phyloP scores from a whole-genome alignment of 1,140 invertebrate species.

The Ceratitis capitata region DNA sequence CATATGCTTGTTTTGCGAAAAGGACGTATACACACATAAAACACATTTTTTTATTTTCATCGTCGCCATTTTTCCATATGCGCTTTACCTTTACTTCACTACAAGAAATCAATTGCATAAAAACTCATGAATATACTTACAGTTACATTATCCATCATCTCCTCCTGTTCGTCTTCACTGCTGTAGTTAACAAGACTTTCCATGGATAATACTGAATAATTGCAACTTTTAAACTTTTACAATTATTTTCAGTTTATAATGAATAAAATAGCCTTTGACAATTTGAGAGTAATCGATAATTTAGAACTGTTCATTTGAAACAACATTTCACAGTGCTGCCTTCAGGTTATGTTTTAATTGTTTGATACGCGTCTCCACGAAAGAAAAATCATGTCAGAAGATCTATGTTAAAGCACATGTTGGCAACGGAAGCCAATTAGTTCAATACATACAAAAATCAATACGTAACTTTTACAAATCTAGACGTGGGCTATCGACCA shows the following conservation, averaged over 20 bases:
- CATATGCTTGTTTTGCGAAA: constrained; percentile 33
- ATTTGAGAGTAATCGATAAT: constrained; percentile 2
- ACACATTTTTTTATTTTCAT: constrained; percentile 40
- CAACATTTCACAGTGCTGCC: too few species aligned
- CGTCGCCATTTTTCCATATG: constrained; percentile 39
- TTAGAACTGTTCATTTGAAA: background rate
- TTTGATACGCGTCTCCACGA: too few species aligned
- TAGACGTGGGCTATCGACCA: too few species aligned
- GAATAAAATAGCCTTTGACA: background rate
- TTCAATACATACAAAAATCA: too few species aligned
- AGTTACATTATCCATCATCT: constrained; percentile 58
- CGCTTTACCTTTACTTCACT: constrained; percentile 29
- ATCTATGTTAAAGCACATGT: too few species aligned
- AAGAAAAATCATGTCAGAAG: too few species aligned
- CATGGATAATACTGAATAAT: constrained; percentile 60
- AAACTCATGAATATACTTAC: constrained; percentile 57
- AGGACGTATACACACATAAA: constrained; percentile 43
- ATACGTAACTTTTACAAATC: too few species aligned
- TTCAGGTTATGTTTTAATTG: too few species aligned
- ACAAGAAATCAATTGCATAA: constrained; percentile 45
- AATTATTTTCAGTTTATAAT: background rate
- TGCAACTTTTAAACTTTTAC: background rate
- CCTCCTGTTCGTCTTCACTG: constrained; percentile 72
- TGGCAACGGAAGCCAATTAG: too few species aligned
- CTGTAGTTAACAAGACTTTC: constrained; percentile 72